Conservation (phyloP, 2,113 vertebrate species). For the Etheostoma spectabile region DNA sequence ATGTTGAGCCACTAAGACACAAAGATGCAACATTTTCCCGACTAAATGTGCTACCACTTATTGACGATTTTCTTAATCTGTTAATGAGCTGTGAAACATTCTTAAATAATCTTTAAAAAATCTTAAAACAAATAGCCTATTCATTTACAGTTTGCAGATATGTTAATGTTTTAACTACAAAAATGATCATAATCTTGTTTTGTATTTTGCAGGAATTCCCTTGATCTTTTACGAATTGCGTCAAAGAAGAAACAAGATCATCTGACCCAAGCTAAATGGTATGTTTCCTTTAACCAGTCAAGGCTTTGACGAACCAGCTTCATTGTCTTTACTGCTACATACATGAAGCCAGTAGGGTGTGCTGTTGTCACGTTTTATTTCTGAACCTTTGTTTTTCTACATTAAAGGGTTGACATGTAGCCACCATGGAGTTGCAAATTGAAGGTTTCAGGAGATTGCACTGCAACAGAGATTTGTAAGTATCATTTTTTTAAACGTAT, state of each 20-base stretch:
- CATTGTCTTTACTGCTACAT: conserved; percentile 28
- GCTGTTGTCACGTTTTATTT: conserved; percentile 58
- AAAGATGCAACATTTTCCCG: conserved; percentile 13
- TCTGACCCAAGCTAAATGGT: conserved; percentile 61
- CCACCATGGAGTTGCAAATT: not conserved
- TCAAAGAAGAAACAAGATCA: conserved; percentile 29
- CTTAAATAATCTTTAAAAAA: not conserved
- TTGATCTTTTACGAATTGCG: conserved; percentile 11
- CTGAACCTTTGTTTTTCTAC: conserved; percentile 49
- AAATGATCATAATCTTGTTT: conserved; percentile 35
- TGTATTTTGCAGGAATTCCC: conserved; percentile 55
- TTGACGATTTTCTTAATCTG: conserved; percentile 20
- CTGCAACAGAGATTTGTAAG: conserved; percentile 71
- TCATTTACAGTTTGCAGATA: not conserved
- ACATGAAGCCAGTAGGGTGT: conserved; percentile 74
- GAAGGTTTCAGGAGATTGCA: conserved; percentile 24
- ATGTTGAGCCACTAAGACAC: conserved; percentile 11
- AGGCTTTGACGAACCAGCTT: not conserved
- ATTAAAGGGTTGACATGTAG: conserved; percentile 68
- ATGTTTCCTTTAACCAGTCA: conserved; percentile 42
- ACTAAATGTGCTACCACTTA: conserved; percentile 15
- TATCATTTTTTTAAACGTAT: conserved; percentile 52
- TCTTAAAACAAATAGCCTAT: not conserved
- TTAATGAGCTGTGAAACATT: conserved; percentile 26
- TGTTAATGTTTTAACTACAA: not conserved